Conservation (phyloP, 2,113 vertebrate genomes). For the Silurus meridionalis region DNA sequence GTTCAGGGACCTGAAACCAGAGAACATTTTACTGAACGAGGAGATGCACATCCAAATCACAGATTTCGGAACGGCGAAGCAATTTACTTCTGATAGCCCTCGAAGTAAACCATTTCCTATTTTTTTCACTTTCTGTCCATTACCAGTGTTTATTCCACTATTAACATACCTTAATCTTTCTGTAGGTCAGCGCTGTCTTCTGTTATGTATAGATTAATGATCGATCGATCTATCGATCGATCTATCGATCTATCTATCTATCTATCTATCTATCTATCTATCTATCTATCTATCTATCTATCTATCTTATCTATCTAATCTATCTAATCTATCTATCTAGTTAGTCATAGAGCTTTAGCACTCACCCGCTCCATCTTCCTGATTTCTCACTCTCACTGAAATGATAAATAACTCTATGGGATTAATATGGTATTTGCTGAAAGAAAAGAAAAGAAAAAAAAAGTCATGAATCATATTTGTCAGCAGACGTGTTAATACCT, state of each 20-base stretch:
- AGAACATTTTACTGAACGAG: constrained; percentile 97
- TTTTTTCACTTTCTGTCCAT: neutral
- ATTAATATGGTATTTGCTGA: neutral
- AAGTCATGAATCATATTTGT: neutral
- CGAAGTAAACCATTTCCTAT: constrained; percentile 74
- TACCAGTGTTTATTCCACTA: neutral
- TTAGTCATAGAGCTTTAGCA: too few relatives aligned
- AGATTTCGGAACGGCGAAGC: constrained; percentile 97
- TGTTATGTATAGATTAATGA: neutral
- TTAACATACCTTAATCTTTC: neutral
- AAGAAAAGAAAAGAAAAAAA: neutral
- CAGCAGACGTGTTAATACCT: neutral
- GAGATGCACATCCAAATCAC: constrained; percentile 99
- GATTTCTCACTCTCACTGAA: neutral
- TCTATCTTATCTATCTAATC: neutral
- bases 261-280: neutral
- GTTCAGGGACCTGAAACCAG: constrained; percentile 95
- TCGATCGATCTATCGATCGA: neutral
- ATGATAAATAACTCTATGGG: neutral
- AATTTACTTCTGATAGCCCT: constrained; percentile 88
- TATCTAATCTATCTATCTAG: neutral
- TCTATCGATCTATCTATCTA: neutral
- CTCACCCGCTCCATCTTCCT: neutral
- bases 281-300: neutral
- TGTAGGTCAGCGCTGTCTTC: neutral